Percentiles rank a stretch among this genome's conserved stretches.
phyloP scores from a whole-genome alignment of 2,888 invertebrate species.

The Colletes collaris region DNA sequence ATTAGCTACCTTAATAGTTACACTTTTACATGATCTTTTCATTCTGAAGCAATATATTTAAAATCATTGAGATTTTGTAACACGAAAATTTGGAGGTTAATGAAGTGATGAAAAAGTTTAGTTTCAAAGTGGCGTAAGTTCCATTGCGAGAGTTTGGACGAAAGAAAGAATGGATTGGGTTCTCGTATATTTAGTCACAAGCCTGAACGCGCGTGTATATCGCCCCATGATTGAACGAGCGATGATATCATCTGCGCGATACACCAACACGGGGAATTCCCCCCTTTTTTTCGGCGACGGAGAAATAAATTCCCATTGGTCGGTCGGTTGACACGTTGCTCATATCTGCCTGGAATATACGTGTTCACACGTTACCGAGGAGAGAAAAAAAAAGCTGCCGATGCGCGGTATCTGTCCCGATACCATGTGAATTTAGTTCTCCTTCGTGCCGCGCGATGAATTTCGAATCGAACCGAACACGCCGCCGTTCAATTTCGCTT shows the following conservation, averaged over 20 bases:
- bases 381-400: neutral
- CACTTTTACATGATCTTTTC: too few relatives aligned
- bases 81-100: too few relatives aligned
- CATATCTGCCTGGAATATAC: conserved; percentile 43
- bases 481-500: conserved; percentile 22
- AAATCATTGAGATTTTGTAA: too few relatives aligned
- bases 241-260: conserved; percentile 53
- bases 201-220: conserved; percentile 32
- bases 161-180: conserved; percentile 11
- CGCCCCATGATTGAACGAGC: conserved; percentile 49
- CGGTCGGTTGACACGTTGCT: conserved; percentile 36
- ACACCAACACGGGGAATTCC: conserved; percentile 49
- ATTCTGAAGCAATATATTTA: too few relatives aligned
- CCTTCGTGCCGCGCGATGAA: conserved; percentile 22
- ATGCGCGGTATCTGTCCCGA: conserved; percentile 32
- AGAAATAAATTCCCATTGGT: conserved; percentile 50
- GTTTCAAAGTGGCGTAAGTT: too few relatives aligned
- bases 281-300: conserved; percentile 18
- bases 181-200: conserved; percentile 23
- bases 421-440: conserved; percentile 31
- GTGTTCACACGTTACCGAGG: conserved; percentile 16
- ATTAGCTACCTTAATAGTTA: too few relatives aligned
- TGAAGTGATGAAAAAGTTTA: too few relatives aligned
- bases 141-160: too few relatives aligned
- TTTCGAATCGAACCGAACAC: conserved; percentile 13